Percentiles rank a stretch among this genome's conserved stretches.
Evolutionary conservation across 2,888 invertebrate species (phyloP).

Genomic region (Drosophila ochracea): DNA sequence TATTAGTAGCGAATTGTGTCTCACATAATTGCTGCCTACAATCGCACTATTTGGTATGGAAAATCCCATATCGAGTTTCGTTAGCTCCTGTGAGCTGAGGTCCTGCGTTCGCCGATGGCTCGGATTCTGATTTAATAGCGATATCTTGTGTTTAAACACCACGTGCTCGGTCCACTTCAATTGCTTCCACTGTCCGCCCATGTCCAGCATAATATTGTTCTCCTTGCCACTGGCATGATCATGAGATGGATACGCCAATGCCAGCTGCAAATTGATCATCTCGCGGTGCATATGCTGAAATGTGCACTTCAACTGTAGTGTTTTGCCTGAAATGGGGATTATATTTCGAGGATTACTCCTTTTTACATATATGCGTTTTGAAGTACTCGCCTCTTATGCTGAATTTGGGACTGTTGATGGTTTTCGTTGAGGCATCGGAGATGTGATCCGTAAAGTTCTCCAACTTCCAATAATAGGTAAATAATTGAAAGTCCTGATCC

Average conservation of each 20-base stretch:
- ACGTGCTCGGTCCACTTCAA: constrained; percentile 74
- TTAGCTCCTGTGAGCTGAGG: constrained; percentile 83
- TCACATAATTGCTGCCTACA: constrained; percentile 85
- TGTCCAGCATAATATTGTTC: constrained; percentile 83
- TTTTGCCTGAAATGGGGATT: constrained; percentile 64
- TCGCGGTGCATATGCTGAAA: constrained; percentile 85
- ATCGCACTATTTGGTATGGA: constrained; percentile 86
- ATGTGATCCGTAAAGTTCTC: constrained; percentile 83
- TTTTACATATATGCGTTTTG: not conserved
- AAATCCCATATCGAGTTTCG: constrained; percentile 84
- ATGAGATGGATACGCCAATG: constrained; percentile 49
- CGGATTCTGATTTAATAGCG: constrained; percentile 82
- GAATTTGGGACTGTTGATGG: constrained; percentile 82
- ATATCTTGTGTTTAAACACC: constrained; percentile 83
- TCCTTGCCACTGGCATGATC: constrained; percentile 42
- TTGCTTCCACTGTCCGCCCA: constrained; percentile 82
- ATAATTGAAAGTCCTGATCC: constrained; percentile 81
- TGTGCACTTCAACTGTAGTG: constrained; percentile 81
- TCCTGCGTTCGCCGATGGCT: constrained; percentile 75
- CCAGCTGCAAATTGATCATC: constrained; percentile 81
- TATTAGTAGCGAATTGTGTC: constrained; percentile 86
- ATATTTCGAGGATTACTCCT: not conserved
- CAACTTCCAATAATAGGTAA: constrained; percentile 85
- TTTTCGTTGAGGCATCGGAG: constrained; percentile 54
- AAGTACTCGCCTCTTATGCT: constrained; percentile 77